Percentiles rank a stretch among this genome's conserved stretches.
phyloP scores from a whole-genome alignment of 2,113 vertebrate species.

The Macrotus californicus region DNA sequence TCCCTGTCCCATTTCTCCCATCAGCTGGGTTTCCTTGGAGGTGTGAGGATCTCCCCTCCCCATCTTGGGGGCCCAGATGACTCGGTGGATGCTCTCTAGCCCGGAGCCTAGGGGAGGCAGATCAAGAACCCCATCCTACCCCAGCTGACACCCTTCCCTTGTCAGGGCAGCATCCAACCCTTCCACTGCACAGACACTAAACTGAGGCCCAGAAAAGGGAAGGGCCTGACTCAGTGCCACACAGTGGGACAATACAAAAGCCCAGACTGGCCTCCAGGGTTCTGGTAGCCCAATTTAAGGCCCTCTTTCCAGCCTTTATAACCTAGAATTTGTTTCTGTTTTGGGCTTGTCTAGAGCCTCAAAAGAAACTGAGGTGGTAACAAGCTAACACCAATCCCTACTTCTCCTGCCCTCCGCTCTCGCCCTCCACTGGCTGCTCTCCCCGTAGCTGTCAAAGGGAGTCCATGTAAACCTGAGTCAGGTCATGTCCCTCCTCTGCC shows the following conservation, averaged over 20 bases:
- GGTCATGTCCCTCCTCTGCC: background rate
- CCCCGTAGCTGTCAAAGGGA: background rate
- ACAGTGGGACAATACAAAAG: background rate
- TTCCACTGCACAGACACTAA: background rate
- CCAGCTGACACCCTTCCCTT: background rate
- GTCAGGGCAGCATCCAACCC: background rate
- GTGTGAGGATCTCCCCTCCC: background rate
- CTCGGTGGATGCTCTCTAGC: background rate
- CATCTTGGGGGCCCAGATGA: background rate
- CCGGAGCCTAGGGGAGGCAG: background rate
- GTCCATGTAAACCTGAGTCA: background rate
- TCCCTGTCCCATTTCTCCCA: background rate
- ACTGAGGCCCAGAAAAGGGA: background rate
- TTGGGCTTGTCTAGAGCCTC: background rate
- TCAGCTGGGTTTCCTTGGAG: background rate
- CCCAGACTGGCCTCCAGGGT: background rate
- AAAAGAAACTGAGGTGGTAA: background rate
- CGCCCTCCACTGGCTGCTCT: background rate
- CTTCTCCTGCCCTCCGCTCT: background rate
- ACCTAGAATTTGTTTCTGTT: background rate
- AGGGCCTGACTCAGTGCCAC: background rate
- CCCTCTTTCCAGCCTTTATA: background rate
- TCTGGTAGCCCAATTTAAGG: background rate
- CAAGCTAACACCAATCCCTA: background rate
- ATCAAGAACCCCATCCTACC: background rate